phyloP scores from a whole-genome alignment of 2,113 vertebrate species.

The Pitta sordida region DNA sequence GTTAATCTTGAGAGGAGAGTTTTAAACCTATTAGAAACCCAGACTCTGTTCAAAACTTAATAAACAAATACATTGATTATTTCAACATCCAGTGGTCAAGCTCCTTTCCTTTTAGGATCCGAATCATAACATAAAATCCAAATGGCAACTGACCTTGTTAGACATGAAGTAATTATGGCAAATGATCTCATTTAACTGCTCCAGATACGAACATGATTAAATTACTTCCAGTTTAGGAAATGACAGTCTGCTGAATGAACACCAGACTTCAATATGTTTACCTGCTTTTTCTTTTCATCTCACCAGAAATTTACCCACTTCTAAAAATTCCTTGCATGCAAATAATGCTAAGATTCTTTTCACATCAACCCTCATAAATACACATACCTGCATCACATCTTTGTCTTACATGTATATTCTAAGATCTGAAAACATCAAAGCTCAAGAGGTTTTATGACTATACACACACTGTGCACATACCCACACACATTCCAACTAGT shows the following conservation, averaged over 20 bases:
- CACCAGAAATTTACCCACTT: not conserved
- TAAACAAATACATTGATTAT: not conserved
- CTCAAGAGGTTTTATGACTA: not conserved
- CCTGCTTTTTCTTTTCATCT: not conserved
- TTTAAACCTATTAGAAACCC: not conserved
- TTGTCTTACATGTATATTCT: not conserved
- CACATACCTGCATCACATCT: not conserved
- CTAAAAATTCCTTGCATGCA: not conserved
- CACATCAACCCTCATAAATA: not conserved
- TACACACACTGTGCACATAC: not conserved
- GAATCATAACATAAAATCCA: not conserved
- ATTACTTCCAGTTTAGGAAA: constrained; percentile 54
- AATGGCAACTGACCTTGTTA: constrained; percentile 19
- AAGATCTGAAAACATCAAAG: not conserved
- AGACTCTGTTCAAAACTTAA: not conserved
- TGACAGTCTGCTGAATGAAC: not conserved
- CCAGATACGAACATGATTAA: constrained; percentile 38
- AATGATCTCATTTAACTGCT: constrained; percentile 35
- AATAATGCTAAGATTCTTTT: not conserved
- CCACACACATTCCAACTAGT: not conserved
- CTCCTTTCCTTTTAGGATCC: not conserved
- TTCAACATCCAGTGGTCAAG: not conserved
- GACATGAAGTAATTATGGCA: constrained; percentile 8
- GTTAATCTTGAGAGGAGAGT: not conserved
- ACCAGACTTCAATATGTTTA: not conserved